These are phyloP conservation scores for Apantesis nais DNA, from an alignment of 2,888 invertebrate species.

Conservation along the genomic window DNA sequence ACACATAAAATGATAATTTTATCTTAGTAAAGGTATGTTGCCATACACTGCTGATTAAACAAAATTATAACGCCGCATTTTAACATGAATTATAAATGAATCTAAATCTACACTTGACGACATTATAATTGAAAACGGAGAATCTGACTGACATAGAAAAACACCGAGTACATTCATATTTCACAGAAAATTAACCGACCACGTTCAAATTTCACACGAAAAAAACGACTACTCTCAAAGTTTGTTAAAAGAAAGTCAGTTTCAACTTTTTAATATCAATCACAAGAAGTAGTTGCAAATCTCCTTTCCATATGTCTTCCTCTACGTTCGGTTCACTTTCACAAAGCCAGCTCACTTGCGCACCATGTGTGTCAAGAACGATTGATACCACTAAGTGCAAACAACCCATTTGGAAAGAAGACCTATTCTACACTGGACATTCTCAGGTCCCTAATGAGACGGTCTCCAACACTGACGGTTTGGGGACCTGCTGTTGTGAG, in stretches of 20 bases:
- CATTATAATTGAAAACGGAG: not conserved
- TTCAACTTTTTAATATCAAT: not conserved
- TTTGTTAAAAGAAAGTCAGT: not conserved
- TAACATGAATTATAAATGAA: not conserved
- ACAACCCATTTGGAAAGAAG: conserved; percentile 7
- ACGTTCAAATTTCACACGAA: not conserved
- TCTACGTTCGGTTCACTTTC: not conserved
- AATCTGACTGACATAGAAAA: not conserved
- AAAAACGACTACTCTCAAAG: not conserved
- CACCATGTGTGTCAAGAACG: not conserved
- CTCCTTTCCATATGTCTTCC: not conserved
- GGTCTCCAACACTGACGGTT: not conserved
- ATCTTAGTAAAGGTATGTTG: not conserved
- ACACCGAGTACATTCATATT: not conserved
- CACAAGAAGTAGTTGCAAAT: not conserved
- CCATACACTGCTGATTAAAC: not conserved
- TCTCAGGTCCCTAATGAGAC: not conserved
- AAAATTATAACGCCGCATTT: not conserved
- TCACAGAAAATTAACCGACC: not conserved
- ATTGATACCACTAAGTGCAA: not conserved
- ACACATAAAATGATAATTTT: not conserved
- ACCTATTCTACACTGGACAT: conserved; percentile 1
- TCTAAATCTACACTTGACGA: not conserved
- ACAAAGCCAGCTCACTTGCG: not conserved
- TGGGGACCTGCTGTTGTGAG: conserved; percentile 5